Conservation (phyloP, 2,888 invertebrate species). For the Drosophila fungiperda region DNA sequence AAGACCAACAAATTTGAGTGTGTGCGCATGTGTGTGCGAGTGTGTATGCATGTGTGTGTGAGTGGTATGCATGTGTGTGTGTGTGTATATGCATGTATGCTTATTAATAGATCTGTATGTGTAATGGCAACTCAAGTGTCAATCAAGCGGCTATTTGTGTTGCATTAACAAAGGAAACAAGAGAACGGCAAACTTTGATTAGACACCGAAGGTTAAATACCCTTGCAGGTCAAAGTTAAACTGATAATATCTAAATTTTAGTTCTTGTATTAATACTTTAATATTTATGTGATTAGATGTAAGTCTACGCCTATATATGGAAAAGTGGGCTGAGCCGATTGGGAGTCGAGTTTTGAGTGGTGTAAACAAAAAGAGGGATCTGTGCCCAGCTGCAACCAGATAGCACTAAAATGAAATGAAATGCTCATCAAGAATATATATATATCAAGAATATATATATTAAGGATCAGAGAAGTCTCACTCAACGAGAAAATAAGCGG, state of each 20-base stretch:
- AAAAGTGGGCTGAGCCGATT: not conserved
- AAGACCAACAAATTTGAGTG: not conserved
- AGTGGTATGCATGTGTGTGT: not conserved
- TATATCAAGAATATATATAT: not conserved
- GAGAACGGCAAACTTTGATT: not conserved
- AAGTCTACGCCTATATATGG: not conserved
- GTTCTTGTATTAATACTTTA: not conserved
- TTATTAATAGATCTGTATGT: slow-evolving; percentile 17
- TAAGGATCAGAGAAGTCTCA: not conserved
- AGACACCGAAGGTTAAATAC: not conserved
- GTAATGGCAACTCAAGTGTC: slow-evolving; percentile 65
- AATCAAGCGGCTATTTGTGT: slow-evolving; percentile 66
- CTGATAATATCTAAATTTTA: not conserved
- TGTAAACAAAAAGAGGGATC: not conserved
- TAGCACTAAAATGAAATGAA: not conserved
- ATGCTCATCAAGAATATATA: not conserved
- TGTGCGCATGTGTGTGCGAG: not conserved
- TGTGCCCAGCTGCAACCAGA: too few relatives aligned
- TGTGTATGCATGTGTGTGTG: not conserved
- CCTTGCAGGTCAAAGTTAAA: not conserved
- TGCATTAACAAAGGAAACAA: slow-evolving; percentile 56
- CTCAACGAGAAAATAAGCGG: not conserved
- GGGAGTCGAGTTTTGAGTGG: not conserved
- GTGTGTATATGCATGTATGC: not conserved
- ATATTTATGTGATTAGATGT: not conserved